These are phyloP conservation scores for Varanus komodoensis DNA, from an alignment of 2,113 vertebrate genomes.

Conservation along the genomic window DNA sequence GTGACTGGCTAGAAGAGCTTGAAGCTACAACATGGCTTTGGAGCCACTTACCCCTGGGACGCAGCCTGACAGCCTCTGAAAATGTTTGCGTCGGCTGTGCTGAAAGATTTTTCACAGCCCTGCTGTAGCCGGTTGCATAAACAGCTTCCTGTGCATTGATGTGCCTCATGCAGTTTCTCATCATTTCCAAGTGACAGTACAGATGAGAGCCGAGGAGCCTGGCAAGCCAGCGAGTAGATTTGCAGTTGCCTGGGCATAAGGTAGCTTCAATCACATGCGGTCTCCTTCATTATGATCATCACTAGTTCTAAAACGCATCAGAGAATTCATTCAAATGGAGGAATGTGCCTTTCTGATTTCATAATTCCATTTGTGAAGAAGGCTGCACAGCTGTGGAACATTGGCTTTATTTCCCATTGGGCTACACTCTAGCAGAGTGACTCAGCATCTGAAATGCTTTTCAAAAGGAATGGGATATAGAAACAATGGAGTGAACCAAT, in stretches of 20 bases:
- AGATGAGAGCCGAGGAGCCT: background rate
- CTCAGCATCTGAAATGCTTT: conserved; percentile 7
- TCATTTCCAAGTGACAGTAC: background rate
- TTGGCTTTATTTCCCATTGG: background rate
- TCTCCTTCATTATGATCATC: too few relatives aligned
- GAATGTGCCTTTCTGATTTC: background rate
- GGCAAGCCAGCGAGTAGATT: background rate
- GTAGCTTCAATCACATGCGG: background rate
- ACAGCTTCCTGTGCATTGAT: background rate
- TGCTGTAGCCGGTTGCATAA: too few relatives aligned
- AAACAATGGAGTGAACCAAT: conserved; percentile 39
- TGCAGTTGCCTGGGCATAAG: background rate
- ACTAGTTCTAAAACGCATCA: background rate
- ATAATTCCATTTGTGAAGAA: background rate
- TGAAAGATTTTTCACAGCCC: too few relatives aligned
- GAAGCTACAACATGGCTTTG: too few relatives aligned
- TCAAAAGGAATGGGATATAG: background rate
- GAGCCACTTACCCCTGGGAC: too few relatives aligned
- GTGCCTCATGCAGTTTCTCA: background rate
- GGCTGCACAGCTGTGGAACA: background rate
- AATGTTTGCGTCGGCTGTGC: too few relatives aligned
- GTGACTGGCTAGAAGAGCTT: too few relatives aligned
- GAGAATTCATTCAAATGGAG: background rate
- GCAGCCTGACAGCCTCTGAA: too few relatives aligned
- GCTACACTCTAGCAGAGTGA: background rate